These are phyloP conservation scores for Rostratula benghalensis DNA, from an alignment of 2,113 vertebrate genomes.

Conservation along the genomic window DNA sequence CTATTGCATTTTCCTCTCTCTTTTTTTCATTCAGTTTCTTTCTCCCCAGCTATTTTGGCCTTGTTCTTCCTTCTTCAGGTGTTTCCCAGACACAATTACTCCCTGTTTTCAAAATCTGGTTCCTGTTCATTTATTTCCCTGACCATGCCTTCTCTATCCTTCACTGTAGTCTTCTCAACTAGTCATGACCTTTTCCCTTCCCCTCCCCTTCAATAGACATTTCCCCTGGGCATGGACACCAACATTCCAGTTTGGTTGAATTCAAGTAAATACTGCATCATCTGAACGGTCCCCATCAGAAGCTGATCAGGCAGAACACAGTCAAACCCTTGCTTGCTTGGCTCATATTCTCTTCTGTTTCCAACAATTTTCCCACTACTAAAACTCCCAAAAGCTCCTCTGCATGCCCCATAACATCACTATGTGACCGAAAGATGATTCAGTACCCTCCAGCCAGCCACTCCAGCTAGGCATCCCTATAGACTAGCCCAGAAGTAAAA, in stretches of 20 bases:
- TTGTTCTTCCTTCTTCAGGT: constrained; percentile 24
- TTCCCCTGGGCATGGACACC: neutral
- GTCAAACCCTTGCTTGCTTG: neutral
- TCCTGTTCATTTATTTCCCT: neutral
- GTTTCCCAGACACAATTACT: constrained; percentile 9
- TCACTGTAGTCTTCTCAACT: neutral
- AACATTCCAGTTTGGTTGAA: neutral
- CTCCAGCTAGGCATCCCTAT: neutral
- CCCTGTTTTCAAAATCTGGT: neutral
- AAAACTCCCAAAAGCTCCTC: neutral
- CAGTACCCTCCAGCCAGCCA: neutral
- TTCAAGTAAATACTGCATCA: neutral
- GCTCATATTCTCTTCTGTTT: neutral
- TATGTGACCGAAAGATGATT: neutral
- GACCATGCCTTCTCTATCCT: neutral
- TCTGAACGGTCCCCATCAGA: neutral
- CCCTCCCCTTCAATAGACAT: neutral
- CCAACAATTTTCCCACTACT: neutral
- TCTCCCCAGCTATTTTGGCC: constrained; percentile 1
- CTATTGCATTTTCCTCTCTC: neutral
- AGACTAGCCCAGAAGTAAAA: constrained; percentile 23
- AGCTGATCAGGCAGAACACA: neutral
- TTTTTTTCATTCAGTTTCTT: neutral
- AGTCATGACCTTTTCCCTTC: neutral
- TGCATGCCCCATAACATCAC: neutral